Evolutionary conservation across 2,797 vertebrate species (phyloP).

Genomic region (Sparus aurata): DNA sequence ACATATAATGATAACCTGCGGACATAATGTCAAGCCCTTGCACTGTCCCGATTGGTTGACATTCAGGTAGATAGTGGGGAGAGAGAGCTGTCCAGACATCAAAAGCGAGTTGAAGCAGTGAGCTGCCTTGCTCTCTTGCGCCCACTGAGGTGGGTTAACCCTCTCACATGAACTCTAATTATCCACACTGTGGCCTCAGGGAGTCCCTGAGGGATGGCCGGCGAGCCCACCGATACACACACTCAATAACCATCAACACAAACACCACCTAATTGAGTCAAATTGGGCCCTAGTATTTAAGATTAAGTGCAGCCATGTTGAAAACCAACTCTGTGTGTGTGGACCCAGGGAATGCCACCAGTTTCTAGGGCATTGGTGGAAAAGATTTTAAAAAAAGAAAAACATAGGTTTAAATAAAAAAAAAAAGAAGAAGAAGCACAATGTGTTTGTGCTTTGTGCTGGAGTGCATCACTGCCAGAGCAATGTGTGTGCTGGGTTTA

Average conservation of each 20-base stretch:
- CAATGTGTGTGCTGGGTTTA: neutral
- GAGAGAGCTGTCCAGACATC: conserved; percentile 81
- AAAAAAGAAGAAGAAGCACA: neutral
- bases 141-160: conserved; percentile 83
- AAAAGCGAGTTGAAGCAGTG: conserved; percentile 78
- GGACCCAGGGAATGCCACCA: neutral
- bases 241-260: conserved; percentile 81
- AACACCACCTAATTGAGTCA: conserved; percentile 79
- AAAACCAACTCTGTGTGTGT: conserved; percentile 36
- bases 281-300: conserved; percentile 76
- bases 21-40: conserved; percentile 91
- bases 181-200: conserved; percentile 76
- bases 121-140: conserved; percentile 65
- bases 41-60: conserved; percentile 89
- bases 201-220: conserved; percentile 66
- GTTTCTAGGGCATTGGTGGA: conserved; percentile 1
- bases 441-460: neutral
- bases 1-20: conserved; percentile 96
- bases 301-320: conserved; percentile 54
- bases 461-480: neutral
- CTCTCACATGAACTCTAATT: conserved; percentile 83
- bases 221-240: conserved; percentile 58
- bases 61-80: conserved; percentile 85
- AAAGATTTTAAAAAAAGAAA: neutral
- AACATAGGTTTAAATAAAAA: no score